phyloP scores from a whole-genome alignment of 2,888 invertebrate species.

The Melangyna quadrimaculata region DNA sequence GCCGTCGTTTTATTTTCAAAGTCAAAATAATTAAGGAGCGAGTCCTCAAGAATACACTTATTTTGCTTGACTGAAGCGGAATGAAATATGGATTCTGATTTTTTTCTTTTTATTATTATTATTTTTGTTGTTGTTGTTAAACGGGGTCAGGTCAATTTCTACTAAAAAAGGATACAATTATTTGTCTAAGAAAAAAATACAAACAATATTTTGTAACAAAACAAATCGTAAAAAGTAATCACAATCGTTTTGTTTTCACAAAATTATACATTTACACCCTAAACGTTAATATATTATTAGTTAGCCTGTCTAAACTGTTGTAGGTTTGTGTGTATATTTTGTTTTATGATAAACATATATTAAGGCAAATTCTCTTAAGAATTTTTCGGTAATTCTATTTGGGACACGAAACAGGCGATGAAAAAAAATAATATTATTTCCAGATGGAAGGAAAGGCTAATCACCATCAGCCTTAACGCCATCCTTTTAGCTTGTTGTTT shows the following conservation, averaged over 20 bases:
- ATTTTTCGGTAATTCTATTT: slow-evolving; percentile 34
- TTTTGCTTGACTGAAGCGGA: slow-evolving; percentile 38
- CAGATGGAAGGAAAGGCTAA: slow-evolving; percentile 47
- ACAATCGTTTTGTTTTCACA: slow-evolving; percentile 24
- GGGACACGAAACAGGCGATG: slow-evolving; percentile 6
- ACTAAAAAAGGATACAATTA: background rate
- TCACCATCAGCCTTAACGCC: slow-evolving; percentile 47
- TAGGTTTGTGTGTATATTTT: background rate
- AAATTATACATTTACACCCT: slow-evolving; percentile 1
- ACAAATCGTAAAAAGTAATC: slow-evolving; percentile 50
- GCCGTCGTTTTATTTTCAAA: slow-evolving; percentile 66
- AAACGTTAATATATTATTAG: background rate
- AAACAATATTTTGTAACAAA: slow-evolving; percentile 24
- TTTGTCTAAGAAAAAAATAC: background rate
- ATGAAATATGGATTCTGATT: slow-evolving; percentile 20
- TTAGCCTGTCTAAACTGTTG: background rate
- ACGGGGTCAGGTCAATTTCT: background rate
- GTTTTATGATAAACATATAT: background rate
- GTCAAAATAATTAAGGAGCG: slow-evolving; percentile 67
- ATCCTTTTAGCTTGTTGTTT: no score
- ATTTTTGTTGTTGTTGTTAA: background rate
- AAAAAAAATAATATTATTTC: slow-evolving; percentile 14
- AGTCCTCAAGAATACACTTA: slow-evolving; percentile 43
- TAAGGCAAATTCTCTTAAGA: background rate
- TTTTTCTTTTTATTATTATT: background rate